Evolutionary conservation across 2,888 invertebrate species (phyloP), one percentile per base, ranked within the genome.

Genomic region (Callosobruchus maculatus): DNA sequence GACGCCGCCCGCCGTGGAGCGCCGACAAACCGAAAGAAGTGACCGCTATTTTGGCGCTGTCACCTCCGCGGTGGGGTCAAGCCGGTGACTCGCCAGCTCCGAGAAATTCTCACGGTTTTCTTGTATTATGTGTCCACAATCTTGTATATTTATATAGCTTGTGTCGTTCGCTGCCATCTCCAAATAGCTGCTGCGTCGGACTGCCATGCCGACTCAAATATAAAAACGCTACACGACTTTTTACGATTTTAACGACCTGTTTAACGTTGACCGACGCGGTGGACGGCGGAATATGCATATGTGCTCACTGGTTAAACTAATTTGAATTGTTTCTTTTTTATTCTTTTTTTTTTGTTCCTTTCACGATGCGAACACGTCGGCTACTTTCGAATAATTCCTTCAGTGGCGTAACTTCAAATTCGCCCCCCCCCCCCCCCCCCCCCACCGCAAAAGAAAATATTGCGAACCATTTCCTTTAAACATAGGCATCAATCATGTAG

Each of bases 71-170:
- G 49, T 18, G 13, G 49, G 49, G 49, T 49, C 49, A 49, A 49
- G 49, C 18, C 7, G 49, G 30, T 30, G 30, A 30, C 4, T 30
- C 3, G 30, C 30, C 30, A 9, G 18, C 49, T 79, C 49, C 49
- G 80, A 81, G 80, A 81, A 80, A 81, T 86, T 86, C 86, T 85
- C 86, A 86, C 86, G 86, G 85, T 85, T 83, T 81, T 85, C 84
- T 81, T 81, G 83, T 83, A 84, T 84, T 84, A 81, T 84, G 81
- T 83, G 84, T 84, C 84, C 83, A 84, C 83, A 84, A 81, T 82
- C 81, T 80, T 81, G 81, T 82, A 81, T 82, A 83, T 83, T 82
- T 82, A 80, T 79, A 80, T 80, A 84, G 80, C 83, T 81, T 79
- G 84, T 83, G 82, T 82, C 82, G 82, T 82, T 83, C 78, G 77